Evolutionary conservation across 2,797 vertebrate species (phyloP).

Genomic region (Luscinia megarhynchos): DNA sequence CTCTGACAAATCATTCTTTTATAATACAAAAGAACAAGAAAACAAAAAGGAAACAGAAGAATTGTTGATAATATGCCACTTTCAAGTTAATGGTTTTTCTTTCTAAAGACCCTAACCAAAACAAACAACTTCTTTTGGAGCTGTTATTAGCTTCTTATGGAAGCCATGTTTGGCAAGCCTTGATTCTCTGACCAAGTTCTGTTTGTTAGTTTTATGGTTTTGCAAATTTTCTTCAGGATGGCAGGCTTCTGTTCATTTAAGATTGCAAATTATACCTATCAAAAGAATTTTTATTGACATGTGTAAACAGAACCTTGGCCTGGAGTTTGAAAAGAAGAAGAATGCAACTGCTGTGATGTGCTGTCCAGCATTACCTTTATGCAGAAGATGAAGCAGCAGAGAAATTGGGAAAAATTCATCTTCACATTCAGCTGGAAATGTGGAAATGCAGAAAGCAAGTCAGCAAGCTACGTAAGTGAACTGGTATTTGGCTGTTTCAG

Average conservation of each 20-base stretch:
- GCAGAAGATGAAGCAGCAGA: not conserved
- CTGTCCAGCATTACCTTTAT: not conserved
- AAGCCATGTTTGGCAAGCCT: not conserved
- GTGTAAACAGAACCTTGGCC: not conserved
- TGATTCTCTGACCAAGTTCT: not conserved
- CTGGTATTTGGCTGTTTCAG: not conserved
- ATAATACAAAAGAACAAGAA: not conserved
- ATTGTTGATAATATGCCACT: not conserved
- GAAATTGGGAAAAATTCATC: not conserved
- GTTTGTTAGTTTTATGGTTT: not conserved
- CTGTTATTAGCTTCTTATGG: not conserved
- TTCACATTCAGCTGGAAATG: not conserved
- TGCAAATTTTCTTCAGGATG: not conserved
- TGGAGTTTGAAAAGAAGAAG: not conserved
- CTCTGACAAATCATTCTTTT: not conserved
- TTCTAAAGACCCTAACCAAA: not conserved
- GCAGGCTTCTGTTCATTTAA: not conserved
- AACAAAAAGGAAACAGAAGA: not conserved
- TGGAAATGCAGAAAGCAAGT: constrained; percentile 15
- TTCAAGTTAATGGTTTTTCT: not conserved
- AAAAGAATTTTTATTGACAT: not conserved
- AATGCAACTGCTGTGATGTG: not conserved
- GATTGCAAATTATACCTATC: not conserved
- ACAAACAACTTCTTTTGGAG: not conserved
- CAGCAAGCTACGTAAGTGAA: not conserved